Base-by-base conservation (phyloP, 1,140 invertebrate species). In the Brachionus plicatilis region DNA sequence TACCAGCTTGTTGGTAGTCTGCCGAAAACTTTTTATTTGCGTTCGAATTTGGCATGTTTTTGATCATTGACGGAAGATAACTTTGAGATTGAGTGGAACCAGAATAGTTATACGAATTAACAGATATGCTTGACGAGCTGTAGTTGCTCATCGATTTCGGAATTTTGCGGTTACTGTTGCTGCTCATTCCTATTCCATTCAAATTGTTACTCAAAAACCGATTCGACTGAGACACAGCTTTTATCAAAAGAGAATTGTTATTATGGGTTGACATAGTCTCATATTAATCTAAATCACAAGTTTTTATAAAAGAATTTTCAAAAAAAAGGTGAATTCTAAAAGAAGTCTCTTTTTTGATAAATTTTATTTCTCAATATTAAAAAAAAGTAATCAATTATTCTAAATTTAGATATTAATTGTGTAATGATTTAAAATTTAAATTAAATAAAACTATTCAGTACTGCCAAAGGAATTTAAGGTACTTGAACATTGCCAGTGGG, bases 1-100 rank as follows among this genome's bases (percentile, higher is more conserved):
- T 82, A 82, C 79, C 43, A 27, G 79, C 79, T 65, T 65, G 53
- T 14, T 82, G 79, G 17, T 82, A 82, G 43, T 82, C 79, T 27
- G 65, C 9, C 17, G 53, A 60, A 56, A 43, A 82, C 33, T 82
- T 82, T 60, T 68, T 60, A 24, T 82, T 82, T 60, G 53, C 37
- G 41, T 60, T 68, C 20, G 37, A 37, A 65, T 2, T 65, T 41
- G 53, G 37, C 50, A 43, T 60, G 37, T 68, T 82, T 68, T 68
- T 60, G 7, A 82, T 20, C 79, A 82, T 82, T 0, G 79, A 82
- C 37, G 79, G 79, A 20, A 82, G 79, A 82, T 82, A 82, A 7
- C 50, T 45, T 12, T 82, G 79, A n/a, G 79, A 82, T 24, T 82
- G 65, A 76, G n/a, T 76, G 4, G 41, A 50, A 50, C 47, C 24